Evolutionary conservation across 2,113 vertebrate species (phyloP).

Genomic region (Tychaedon coryphoeus): DNA sequence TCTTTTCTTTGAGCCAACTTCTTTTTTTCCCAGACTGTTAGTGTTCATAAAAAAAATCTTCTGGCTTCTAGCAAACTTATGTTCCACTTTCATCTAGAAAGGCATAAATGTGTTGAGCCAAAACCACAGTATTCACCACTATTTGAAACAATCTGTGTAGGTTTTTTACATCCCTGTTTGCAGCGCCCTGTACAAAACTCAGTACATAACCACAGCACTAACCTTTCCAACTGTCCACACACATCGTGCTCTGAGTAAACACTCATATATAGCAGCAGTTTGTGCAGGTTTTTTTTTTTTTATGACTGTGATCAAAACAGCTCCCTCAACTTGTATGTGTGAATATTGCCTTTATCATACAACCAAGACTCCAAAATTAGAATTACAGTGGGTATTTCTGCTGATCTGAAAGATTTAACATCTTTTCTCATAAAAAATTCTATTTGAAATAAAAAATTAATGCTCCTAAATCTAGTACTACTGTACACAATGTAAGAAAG

Average conservation of each 20-base stretch:
- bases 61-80: constrained; percentile 34
- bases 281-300: background rate
- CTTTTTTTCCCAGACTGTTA: background rate
- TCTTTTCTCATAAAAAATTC: background rate
- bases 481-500: background rate
- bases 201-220: background rate
- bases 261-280: background rate
- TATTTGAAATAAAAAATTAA: constrained; percentile 30
- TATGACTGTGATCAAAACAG: background rate
- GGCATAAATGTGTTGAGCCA: background rate
- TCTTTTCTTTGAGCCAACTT: background rate
- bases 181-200: background rate
- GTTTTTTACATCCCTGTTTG: background rate
- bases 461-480: background rate
- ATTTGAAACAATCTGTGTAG: background rate
- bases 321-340: background rate
- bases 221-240: background rate
- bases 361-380: background rate
- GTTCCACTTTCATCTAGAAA: constrained; percentile 44
- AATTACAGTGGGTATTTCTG: constrained; percentile 23
- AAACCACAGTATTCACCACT: background rate
- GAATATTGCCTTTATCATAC: background rate
- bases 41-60: background rate
- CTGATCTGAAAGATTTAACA: constrained; percentile 16
- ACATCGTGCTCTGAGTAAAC: background rate